phyloP scores from a whole-genome alignment of 37 sponge, comb jelly and placozoan genomes.

The Ianthella basta region DNA sequence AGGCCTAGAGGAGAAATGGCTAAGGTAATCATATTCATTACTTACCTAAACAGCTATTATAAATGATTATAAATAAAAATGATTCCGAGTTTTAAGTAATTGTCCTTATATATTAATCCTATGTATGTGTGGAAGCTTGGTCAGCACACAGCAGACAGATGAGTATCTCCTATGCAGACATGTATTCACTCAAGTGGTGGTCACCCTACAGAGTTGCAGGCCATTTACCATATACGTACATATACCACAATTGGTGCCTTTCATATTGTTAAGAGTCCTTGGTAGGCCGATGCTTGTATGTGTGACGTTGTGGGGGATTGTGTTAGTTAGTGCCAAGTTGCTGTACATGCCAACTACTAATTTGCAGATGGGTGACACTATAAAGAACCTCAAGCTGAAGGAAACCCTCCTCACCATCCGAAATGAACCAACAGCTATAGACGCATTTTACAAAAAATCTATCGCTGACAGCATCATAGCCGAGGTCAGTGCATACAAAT shows the following conservation, averaged over 20 bases:
- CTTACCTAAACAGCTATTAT: too few species aligned
- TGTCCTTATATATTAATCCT: background rate
- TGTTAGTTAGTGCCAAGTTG: background rate
- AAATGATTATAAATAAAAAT: too few species aligned
- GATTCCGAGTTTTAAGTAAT: too few species aligned
- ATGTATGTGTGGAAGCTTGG: background rate
- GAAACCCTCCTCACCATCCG: conserved; percentile 55
- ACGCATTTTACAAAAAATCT: conserved; percentile 61
- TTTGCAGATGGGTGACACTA: conserved; percentile 51
- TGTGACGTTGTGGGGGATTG: too few species aligned
- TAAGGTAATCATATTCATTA: background rate
- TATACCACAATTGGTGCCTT: too few species aligned
- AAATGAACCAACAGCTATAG: conserved; percentile 29
- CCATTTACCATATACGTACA: too few species aligned
- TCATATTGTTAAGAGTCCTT: too few species aligned
- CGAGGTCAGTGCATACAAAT: conserved; percentile 29
- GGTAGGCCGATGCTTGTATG: too few species aligned
- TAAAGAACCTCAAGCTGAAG: conserved; percentile 53
- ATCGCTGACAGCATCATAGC: conserved; percentile 60
- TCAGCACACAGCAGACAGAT: too few species aligned
- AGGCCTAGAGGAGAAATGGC: background rate
- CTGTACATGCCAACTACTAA: background rate
- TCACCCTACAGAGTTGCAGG: too few species aligned
- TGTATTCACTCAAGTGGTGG: too few species aligned
- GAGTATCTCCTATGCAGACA: too few species aligned